These are phyloP conservation scores for Sebastes hubbsi DNA, from an alignment of 2,797 vertebrate genomes.

Conservation along the genomic window DNA sequence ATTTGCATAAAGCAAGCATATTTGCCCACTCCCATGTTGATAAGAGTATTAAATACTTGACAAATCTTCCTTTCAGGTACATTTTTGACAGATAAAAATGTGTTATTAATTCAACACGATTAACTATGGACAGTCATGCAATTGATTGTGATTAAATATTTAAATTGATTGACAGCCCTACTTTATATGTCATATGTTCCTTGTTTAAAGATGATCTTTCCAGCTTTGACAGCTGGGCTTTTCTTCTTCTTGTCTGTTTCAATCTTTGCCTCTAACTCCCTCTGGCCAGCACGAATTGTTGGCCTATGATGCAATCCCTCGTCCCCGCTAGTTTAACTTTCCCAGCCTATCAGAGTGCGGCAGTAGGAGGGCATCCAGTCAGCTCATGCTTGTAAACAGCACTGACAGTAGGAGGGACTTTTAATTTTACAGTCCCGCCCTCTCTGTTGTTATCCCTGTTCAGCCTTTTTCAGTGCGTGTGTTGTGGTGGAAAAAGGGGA, in stretches of 20 bases:
- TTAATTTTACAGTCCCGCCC: conserved; percentile 45
- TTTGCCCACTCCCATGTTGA: no score
- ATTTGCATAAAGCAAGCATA: no score
- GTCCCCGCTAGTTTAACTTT: conserved; percentile 46
- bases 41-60: no score
- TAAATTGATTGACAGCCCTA: no score
- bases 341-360: conserved; percentile 69
- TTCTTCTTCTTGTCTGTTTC: conserved; percentile 21
- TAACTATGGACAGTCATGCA: no score
- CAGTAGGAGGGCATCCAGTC: conserved; percentile 60
- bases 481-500: conserved; percentile 27
- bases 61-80: no score
- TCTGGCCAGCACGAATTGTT: conserved; percentile 71
- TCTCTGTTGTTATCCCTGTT: conserved; percentile 68
- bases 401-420: conserved; percentile 71
- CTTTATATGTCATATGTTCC: not conserved
- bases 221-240: not conserved
- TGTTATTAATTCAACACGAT: no score
- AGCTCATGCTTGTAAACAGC: conserved; percentile 63
- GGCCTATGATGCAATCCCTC: conserved; percentile 78
- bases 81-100: no score
- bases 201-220: not conserved
- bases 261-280: conserved; percentile 44
- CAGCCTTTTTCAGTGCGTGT: conserved; percentile 22
- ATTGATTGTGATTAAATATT: no score